Base-by-base conservation (phyloP, 2,888 invertebrate genomes). In the Andrena praecox region DNA sequence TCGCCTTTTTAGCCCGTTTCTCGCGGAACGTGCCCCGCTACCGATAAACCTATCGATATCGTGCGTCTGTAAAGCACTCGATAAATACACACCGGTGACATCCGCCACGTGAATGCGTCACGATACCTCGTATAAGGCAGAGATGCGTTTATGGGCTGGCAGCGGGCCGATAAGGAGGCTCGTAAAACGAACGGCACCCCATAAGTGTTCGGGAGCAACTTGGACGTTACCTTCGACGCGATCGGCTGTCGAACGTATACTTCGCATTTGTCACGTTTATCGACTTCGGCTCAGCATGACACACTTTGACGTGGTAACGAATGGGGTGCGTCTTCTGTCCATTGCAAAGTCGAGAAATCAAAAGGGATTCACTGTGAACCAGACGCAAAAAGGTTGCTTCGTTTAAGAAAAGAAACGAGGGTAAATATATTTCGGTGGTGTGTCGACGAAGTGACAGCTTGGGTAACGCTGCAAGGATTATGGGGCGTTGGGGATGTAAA, bases 81-180 rank as follows among this genome's bases (percentile, higher is more conserved):
- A 85, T 79, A 78, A 76, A 80, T 66, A 78, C 62, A 78, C 56
- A 31, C 35, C 59, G 33, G 75, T 69, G 77, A 70, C 75, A 64
- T 70, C 48, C 77, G 52, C 70, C 75, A 52, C 77, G 80, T 80
- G 79, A 87, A 88, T 59, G 87, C 78, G 85, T 79, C 70, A 77
- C 77, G 69, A 63, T 56, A 68, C 70, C 67, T 69, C 75, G 72
- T 89, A 29, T 81, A 82, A 63, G 76, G 69, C 52, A 77, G 79
- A 87, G 89, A 91, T 90, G 90, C 91, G 92, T 91, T 93, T 92
- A 93, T 91, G 93, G 90, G 91, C 92, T 91, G 91, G 92, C 91
- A 90, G 88, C 84, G 85, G 72, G 82, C 85, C 89, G 92, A 93
- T 93, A 93, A 93, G 93, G 88, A 91, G 89, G 88, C 87, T 87